Conservation (phyloP, 2,888 invertebrate species). For the Megalurothrips usitatus region DNA sequence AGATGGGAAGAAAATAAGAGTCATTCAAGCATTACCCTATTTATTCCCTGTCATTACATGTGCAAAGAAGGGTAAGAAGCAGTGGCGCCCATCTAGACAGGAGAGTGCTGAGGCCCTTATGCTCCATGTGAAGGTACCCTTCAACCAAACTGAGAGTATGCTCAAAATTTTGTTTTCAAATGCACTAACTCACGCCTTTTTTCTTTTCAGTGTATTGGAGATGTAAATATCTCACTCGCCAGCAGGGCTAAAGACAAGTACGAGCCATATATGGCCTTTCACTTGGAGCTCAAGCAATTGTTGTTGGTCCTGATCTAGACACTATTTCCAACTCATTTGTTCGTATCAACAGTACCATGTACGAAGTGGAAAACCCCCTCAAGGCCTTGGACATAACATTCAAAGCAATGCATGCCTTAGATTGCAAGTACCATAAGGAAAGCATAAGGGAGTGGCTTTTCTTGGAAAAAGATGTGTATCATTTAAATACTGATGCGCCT, state of each 20-base stretch:
- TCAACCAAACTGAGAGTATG: background rate
- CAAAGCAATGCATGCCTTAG: slow-evolving; percentile 11
- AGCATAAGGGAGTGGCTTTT: background rate
- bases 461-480: background rate
- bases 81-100: slow-evolving; percentile 6
- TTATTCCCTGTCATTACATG: background rate
- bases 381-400: background rate
- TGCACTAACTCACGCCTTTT: background rate
- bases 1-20: background rate
- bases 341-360: background rate
- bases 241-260: background rate
- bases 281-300: background rate
- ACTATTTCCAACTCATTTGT: background rate
- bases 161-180: no score
- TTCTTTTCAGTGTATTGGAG: background rate
- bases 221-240: background rate
- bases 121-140: background rate
- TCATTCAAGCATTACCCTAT: background rate
- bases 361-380: background rate
- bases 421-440: slow-evolving; percentile 11
- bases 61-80: slow-evolving; percentile 11
- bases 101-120: background rate
- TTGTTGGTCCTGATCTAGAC: background rate
- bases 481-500: background rate
- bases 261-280: background rate